Base-by-base conservation (phyloP, 2,797 vertebrate species). In the Pelobates cultripes region DNA sequence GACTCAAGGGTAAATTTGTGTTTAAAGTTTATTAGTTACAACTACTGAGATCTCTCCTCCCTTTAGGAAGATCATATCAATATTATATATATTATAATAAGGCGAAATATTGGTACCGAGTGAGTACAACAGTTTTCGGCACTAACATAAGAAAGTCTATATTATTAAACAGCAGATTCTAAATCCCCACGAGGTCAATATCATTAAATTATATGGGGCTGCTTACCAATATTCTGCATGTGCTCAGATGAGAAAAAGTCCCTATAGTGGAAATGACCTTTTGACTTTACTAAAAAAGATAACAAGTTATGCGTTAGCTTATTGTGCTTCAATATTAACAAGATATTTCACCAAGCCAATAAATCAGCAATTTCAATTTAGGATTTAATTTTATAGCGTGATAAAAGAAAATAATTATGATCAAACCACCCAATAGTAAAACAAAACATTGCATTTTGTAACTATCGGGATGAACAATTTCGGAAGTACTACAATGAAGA, bases 1-100 rank as follows among this genome's bases (percentile, higher is more conserved):
- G 44, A 55, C 70, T 12, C 43, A 3, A 66, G 8, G 41, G 73
- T 4, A 43, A 17, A 17, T 74, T 40, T 78, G 73, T 67, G 15
- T 5, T 43, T 72, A 82, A 40, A 75, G 73, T 28, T 73, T 44
- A 75, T 64, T 44, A 9, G n/a, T 13, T 63, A 43, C n/a, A 63
- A 6, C 60, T 44, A 45, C 57, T 63, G 4, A 17, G 42, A 75
- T 63, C 43, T 75, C 43, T 45, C 13, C 53, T 10, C 70, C 41
- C 60, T 42, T 60, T 0, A 73, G 28, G 13, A 60, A 15, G 43
- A 63, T 64, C 43, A 28, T 3, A 28, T 45, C 15, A 28, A 43
- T 7, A n/a, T 43, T 28, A 45, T 63, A 75, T 75, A 75, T 66
- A 75, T 75, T 75, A 45, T 75, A 75, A 75, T 75, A 66, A 75